Evolutionary conservation across 2,888 invertebrate genomes (phyloP), one percentile per base, ranked within the genome.

Genomic region (Phalera bucephala): DNA sequence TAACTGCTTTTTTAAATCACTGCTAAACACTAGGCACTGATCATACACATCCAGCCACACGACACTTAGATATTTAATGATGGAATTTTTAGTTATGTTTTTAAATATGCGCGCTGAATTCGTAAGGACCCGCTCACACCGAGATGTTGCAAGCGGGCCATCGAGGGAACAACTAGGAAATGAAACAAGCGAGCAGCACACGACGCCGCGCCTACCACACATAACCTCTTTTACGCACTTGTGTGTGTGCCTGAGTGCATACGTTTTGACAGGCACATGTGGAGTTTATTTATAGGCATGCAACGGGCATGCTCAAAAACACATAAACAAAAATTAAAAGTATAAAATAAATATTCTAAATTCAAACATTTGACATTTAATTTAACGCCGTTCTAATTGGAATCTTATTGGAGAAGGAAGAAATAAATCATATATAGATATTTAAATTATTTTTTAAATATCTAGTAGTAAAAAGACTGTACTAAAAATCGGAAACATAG

Each of bases 141-240:
- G 77, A 67, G 73, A 72, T 83, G 85, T 80, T 80, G 82, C 83
- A 81, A 81, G 84, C 86, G 84, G 82, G 84, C 86, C 81, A 80
- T 77, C 82, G 72, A 63, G 79, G 82, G 80, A 80, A 66, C 84
- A 78, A 88, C 86, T 88, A 89, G 88, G 89, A 89, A 88, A 82
- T 80, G 83, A 81, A 74, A 70, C 72, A 71, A 76, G 66, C 77
- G 58, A 39, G 56, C 43, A 50, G 64, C 77, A 80, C 79, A 81
- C 87, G 58, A 58, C 52, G 60, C 52, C 50, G 52, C 57, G 60
- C 61, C 63, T 50, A 65, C 67, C 67, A 68, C 72, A 57, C 46
- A 48, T 57, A 54, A 56, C 60, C 56, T 54, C 50, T 44, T 57
- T 43, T 33, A 47, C 52, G 53, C 60, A 46, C 46, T 55, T 56